Evolutionary conservation across 2,797 vertebrate species (phyloP).

Genomic region (Acrossocheilus wenchowensis): DNA sequence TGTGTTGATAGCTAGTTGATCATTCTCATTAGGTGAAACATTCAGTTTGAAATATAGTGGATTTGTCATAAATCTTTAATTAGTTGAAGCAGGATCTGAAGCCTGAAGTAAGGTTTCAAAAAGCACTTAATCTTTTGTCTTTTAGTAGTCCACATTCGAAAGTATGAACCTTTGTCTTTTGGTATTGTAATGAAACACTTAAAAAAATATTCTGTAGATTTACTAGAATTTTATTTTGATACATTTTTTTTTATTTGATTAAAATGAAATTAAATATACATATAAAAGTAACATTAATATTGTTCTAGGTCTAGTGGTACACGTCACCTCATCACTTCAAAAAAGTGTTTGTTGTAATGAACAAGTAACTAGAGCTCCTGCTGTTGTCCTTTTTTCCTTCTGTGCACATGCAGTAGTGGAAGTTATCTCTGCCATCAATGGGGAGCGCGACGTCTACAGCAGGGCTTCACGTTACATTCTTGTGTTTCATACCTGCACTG

Average conservation of each 20-base stretch:
- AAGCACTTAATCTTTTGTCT: background rate
- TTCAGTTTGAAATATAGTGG: background rate
- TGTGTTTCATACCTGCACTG: constrained; percentile 38
- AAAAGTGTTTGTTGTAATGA: constrained; percentile 33
- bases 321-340: background rate
- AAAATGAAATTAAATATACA: background rate
- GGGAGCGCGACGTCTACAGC: constrained; percentile 30
- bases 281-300: background rate
- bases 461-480: constrained; percentile 30
- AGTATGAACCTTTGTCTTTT: background rate
- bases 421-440: constrained; percentile 60
- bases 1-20: background rate
- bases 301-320: constrained; percentile 3
- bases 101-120: background rate
- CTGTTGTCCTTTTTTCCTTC: constrained; percentile 37
- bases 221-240: background rate
- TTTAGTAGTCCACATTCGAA: background rate
- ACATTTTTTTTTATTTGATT: background rate
- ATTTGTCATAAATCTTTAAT: background rate
- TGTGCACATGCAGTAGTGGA: constrained; percentile 49
- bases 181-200: background rate
- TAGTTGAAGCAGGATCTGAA: background rate
- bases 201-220: background rate
- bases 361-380: constrained; percentile 34
- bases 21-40: background rate